phyloP scores from a whole-genome alignment of 2,797 vertebrate species.

The Poeciliopsis gracilis region DNA sequence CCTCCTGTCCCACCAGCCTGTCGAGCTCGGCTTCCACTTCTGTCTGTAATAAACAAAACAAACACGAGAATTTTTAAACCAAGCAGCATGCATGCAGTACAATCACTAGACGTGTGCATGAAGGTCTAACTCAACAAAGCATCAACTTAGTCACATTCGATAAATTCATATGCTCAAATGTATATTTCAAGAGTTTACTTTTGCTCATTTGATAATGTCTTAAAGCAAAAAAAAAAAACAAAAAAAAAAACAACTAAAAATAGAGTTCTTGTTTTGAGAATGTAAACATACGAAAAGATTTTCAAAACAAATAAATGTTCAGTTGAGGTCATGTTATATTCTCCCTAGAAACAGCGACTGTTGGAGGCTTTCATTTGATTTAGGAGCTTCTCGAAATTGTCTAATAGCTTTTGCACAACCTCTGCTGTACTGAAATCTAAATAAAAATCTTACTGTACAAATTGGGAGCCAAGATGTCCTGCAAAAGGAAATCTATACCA shows the following conservation, averaged over 20 bases:
- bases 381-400: not conserved
- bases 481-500: not conserved
- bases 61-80: not conserved
- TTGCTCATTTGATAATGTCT: not conserved
- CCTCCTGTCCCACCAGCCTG: slow-evolving; percentile 88
- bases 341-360: not conserved
- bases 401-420: not conserved
- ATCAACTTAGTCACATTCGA: not conserved
- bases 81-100: not conserved
- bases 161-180: not conserved
- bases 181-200: not conserved
- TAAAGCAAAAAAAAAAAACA: not conserved
- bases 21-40: slow-evolving; percentile 88
- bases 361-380: not conserved
- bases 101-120: not conserved
- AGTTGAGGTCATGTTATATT: not conserved
- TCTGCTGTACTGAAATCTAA: not conserved
- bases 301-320: not conserved
- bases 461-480: not conserved
- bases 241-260: not conserved
- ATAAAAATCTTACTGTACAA: not conserved
- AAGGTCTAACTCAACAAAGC: not conserved
- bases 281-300: not conserved
- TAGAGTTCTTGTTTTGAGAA: not conserved
- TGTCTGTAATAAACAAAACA: slow-evolving; percentile 75